A percentile compares a stretch with the other conserved stretches of the same genome.
Evolutionary conservation across 1,140 invertebrate genomes (phyloP).

Genomic region (Aphis craccivora): DNA sequence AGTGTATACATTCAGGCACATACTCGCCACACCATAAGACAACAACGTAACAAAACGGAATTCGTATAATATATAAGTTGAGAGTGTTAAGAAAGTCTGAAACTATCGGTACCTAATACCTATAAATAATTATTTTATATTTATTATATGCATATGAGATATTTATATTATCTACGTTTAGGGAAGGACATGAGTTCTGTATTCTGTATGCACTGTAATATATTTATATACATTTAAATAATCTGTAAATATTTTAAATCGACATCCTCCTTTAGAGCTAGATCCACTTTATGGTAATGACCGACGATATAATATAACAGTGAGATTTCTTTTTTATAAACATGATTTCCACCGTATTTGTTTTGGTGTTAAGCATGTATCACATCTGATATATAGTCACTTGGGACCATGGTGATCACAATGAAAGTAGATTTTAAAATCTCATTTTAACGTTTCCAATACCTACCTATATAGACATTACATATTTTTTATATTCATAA

Average conservation of each 20-base stretch:
- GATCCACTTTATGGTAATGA: not conserved
- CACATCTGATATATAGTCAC: not conserved
- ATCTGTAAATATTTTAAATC: no score
- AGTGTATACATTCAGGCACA: not conserved
- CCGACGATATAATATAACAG: not conserved
- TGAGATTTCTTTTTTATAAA: conserved; percentile 33
- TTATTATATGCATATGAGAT: not conserved
- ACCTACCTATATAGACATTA: not conserved
- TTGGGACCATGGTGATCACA: not conserved
- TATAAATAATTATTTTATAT: not conserved
- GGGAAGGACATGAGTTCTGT: no score
- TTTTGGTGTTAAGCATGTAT: not conserved
- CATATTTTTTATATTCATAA: conserved; percentile 10
- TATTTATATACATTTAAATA: no score
- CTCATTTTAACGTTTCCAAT: not conserved
- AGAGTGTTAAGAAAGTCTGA: not conserved
- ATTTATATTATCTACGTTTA: not conserved
- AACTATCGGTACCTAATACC: not conserved
- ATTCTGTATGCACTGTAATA: no score
- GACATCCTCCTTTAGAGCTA: no score
- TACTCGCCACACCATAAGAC: not conserved
- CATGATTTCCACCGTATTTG: not conserved
- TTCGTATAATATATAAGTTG: not conserved
- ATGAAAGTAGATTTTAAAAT: conserved; percentile 24
- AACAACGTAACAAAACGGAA: not conserved